Evolutionary conservation across 2,888 invertebrate species (phyloP).

Genomic region (Drosophila incognita): DNA sequence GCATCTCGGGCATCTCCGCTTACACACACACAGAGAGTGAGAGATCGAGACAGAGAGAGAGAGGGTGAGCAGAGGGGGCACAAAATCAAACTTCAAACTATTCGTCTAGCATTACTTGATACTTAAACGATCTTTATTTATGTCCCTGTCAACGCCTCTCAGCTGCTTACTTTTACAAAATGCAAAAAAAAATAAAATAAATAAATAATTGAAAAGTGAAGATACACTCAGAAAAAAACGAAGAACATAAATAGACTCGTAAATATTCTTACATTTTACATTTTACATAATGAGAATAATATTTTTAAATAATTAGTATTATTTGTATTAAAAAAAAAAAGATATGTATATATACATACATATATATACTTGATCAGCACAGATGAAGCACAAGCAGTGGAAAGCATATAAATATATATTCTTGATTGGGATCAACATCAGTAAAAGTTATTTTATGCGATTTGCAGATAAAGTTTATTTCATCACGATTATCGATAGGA

Average conservation of each 20-base stretch:
- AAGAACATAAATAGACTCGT: conserved; percentile 7
- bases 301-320: neutral
- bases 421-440: neutral
- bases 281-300: neutral
- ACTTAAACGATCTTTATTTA: conserved; percentile 80
- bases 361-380: neutral
- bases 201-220: conserved; percentile 8
- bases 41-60: neutral
- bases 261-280: neutral
- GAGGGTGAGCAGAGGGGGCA: neutral
- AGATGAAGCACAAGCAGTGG: neutral
- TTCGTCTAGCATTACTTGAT: conserved; percentile 77
- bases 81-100: conserved; percentile 59
- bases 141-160: conserved; percentile 81
- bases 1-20: conserved; percentile 53
- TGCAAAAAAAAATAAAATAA: conserved; percentile 21
- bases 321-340: neutral
- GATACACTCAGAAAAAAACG: conserved; percentile 10
- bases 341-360: neutral
- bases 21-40: conserved; percentile 36
- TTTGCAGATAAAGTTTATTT: neutral
- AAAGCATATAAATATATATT: neutral
- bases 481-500: neutral
- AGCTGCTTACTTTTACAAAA: conserved; percentile 72
- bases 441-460: neutral